Evolutionary conservation across 2,113 vertebrate genomes (phyloP).

Genomic region (Xiphorhynchus elegans): DNA sequence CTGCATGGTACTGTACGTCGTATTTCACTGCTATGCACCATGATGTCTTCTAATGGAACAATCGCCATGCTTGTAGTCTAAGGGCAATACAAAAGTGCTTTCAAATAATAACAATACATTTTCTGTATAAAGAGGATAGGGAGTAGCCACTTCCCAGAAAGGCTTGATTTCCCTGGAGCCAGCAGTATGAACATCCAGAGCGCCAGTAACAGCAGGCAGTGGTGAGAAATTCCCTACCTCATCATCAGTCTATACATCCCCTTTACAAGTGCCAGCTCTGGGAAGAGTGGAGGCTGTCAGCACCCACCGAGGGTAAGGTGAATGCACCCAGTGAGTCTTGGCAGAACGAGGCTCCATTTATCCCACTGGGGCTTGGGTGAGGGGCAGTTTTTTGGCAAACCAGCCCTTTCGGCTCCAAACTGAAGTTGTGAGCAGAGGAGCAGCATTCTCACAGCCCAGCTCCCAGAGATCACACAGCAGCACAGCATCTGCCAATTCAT

Average conservation of each 20-base stretch:
- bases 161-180: constrained; percentile 63
- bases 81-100: constrained; percentile 69
- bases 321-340: background rate
- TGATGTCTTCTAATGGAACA: constrained; percentile 68
- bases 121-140: constrained; percentile 71
- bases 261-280: background rate
- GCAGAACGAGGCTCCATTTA: background rate
- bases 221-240: constrained; percentile 50
- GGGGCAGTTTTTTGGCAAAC: background rate
- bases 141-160: constrained; percentile 71
- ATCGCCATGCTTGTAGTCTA: constrained; percentile 68
- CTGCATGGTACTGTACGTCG: constrained; percentile 64
- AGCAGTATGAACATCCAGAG: constrained; percentile 48
- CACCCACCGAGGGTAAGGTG: background rate
- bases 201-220: constrained; percentile 33
- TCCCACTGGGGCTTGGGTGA: accelerated
- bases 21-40: constrained; percentile 73
- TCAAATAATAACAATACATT: constrained; percentile 73
- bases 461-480: background rate
- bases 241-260: constrained; percentile 3
- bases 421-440: background rate
- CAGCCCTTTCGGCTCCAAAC: background rate
- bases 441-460: background rate
- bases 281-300: background rate
- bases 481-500: constrained; percentile 52